Conservation (phyloP, 1,140 invertebrate genomes). For the Saccostrea glomerata region DNA sequence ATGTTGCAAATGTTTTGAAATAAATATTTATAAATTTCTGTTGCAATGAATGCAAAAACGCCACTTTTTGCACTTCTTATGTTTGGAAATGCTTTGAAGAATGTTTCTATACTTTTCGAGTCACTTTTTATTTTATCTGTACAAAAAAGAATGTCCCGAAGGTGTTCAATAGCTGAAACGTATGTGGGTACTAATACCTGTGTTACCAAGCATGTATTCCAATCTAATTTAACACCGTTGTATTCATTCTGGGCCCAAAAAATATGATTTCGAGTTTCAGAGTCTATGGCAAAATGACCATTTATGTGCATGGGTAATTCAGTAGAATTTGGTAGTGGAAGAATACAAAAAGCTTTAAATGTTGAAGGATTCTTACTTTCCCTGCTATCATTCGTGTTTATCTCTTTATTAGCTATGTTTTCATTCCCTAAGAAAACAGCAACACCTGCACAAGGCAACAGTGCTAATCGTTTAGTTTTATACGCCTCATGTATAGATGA, state of each 20-base stretch:
- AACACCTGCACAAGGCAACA: not conserved
- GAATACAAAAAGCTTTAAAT: constrained; percentile 67
- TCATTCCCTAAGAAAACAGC: not conserved
- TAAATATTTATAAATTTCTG: not conserved
- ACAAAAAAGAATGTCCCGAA: not conserved
- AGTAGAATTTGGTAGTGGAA: constrained; percentile 71
- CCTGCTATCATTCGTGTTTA: not conserved
- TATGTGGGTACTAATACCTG: not conserved
- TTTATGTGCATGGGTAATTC: constrained; percentile 74
- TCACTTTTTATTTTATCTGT: not conserved
- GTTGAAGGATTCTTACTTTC: not conserved
- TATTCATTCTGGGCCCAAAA: constrained; percentile 43
- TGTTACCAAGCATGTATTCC: constrained; percentile 36
- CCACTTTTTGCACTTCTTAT: not conserved
- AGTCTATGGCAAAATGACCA: constrained; percentile 73
- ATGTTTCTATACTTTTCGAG: not conserved
- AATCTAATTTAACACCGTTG: constrained; percentile 49
- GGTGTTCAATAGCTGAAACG: not conserved
- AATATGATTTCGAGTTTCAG: constrained; percentile 68
- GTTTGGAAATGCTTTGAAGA: not conserved
- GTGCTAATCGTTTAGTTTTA: not conserved
- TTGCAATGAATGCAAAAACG: not conserved
- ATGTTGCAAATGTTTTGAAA: not conserved
- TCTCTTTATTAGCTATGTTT: not conserved
- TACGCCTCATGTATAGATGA: not conserved